A percentile compares a stretch with the other conserved stretches of the same genome.
Conservation (phyloP, 2,797 vertebrate genomes). For the Sebastes taczanowskii region DNA sequence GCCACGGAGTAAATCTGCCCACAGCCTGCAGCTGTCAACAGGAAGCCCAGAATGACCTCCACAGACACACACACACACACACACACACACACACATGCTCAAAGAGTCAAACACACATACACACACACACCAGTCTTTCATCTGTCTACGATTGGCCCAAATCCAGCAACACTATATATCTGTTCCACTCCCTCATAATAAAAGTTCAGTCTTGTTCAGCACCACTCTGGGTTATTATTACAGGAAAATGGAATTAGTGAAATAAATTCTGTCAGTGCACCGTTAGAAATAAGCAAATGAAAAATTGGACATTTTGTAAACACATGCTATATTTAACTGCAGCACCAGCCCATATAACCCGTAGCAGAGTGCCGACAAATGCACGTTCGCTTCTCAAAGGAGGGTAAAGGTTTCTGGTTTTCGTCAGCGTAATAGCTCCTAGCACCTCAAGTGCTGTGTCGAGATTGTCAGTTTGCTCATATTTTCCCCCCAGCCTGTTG, state of each 20-base stretch:
- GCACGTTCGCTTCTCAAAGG: constrained; percentile 9
- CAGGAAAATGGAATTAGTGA: constrained; percentile 9
- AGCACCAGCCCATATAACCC: constrained; percentile 22
- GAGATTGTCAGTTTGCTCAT: constrained; percentile 60
- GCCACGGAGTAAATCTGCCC: constrained; percentile 77
- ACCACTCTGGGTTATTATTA: constrained; percentile 7
- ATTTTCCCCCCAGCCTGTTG: constrained; percentile 55
- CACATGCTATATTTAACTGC: constrained; percentile 59
- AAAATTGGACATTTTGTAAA: constrained; percentile 58
- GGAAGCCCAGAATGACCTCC: constrained; percentile 79
- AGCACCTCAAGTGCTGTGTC: constrained; percentile 55
- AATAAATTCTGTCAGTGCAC: constrained; percentile 3
- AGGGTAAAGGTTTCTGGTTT: constrained; percentile 58
- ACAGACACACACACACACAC: constrained; percentile 57
- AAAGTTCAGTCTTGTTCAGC: constrained; percentile 16
- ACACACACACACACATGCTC: constrained; percentile 45
- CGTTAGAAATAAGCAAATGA: constrained; percentile 25
- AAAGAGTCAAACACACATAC: constrained; percentile 19
- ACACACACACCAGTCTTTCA: constrained; percentile 51
- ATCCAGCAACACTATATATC: constrained; percentile 52
- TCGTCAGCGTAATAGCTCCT: constrained; percentile 53
- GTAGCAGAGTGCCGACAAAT: constrained; percentile 40
- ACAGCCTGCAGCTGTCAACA: constrained; percentile 83
- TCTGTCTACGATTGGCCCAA: constrained; percentile 52
- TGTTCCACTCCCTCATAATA: constrained; percentile 21